Conservation (phyloP, 2,888 invertebrate species). For the Tenthredo mesomela region DNA sequence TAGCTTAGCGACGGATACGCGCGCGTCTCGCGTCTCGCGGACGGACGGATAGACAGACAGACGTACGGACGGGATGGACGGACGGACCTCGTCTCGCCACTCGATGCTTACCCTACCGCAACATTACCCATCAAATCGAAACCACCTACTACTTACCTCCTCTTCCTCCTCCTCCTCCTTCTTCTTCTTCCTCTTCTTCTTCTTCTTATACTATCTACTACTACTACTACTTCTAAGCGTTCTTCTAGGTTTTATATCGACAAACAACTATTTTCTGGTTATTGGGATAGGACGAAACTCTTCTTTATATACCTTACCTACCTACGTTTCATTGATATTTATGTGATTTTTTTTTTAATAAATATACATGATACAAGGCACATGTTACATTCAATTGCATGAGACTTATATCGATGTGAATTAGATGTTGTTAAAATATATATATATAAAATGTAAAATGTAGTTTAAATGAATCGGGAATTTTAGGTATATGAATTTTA, state of each 20-base stretch:
- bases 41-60: conserved; percentile 55
- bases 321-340: neutral
- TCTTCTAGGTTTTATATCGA: neutral
- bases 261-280: conserved; percentile 21
- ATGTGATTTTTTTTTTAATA: neutral
- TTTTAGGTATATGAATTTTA: neutral
- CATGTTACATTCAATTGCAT: neutral
- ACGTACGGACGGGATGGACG: conserved; percentile 53
- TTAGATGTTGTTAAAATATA: neutral
- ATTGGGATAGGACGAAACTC: conserved; percentile 38
- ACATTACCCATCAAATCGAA: conserved; percentile 38
- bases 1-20: conserved; percentile 13
- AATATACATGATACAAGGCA: neutral
- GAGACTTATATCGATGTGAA: neutral
- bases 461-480: no score
- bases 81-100: conserved; percentile 49
- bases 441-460: no score
- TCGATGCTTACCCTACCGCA: conserved; percentile 51
- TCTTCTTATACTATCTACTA: neutral
- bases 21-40: conserved; percentile 55
- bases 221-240: neutral
- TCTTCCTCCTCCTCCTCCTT: neutral
- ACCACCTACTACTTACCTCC: neutral
- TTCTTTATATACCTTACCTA: no score
- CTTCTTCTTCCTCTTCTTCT: neutral